A percentile compares a stretch with the other conserved stretches of the same genome.
These are phyloP conservation scores for Desmodus rotundus DNA, from an alignment of 2,113 vertebrate genomes.

Conservation along the genomic window DNA sequence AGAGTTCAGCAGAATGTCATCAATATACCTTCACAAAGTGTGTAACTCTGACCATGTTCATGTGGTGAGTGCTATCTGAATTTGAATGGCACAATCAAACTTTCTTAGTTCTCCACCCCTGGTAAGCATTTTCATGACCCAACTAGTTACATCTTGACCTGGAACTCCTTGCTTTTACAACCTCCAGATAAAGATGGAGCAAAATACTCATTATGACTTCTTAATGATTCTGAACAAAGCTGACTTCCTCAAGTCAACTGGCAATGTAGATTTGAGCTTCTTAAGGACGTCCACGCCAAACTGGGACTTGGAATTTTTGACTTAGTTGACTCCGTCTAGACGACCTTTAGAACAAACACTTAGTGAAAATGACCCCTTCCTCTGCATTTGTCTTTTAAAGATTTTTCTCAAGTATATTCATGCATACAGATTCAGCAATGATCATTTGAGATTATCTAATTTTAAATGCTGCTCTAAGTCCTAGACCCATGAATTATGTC, in stretches of 20 bases:
- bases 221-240: not conserved
- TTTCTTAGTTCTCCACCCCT: not conserved
- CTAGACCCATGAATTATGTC: not conserved
- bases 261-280: not conserved
- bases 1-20: not conserved
- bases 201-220: not conserved
- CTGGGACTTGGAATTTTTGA: not conserved
- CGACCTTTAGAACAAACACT: not conserved
- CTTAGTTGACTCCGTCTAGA: not conserved
- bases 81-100: not conserved
- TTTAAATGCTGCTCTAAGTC: not conserved
- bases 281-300: not conserved
- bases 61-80: not conserved
- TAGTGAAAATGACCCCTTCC: not conserved
- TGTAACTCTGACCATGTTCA: not conserved
- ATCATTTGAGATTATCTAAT: not conserved
- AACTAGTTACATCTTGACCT: not conserved
- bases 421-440: not conserved
- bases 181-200: not conserved
- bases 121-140: not conserved
- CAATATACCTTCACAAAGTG: not conserved
- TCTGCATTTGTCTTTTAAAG: not conserved
- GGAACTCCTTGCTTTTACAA: not conserved
- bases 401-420: not conserved
- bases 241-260: not conserved